These are phyloP conservation scores for Drymodes brunneopygia DNA, from an alignment of 2,113 vertebrate genomes.

Conservation along the genomic window DNA sequence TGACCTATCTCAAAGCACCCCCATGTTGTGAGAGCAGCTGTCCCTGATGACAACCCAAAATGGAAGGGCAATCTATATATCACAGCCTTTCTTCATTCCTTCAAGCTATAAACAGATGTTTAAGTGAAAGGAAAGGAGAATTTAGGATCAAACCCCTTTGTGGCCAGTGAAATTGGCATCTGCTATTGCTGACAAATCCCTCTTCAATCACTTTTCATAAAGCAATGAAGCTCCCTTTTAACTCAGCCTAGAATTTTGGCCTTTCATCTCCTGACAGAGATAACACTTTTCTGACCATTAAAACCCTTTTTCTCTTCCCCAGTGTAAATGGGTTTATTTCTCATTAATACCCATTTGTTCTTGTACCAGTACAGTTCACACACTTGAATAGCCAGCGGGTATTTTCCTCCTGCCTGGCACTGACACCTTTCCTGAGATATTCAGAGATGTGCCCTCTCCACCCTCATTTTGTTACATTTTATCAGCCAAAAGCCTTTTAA, in stretches of 20 bases:
- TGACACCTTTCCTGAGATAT: not conserved
- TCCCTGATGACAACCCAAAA: not conserved
- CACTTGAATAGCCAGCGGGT: not conserved
- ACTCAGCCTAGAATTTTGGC: not conserved
- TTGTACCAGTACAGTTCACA: not conserved
- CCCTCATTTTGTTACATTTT: not conserved
- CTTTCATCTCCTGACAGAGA: constrained; percentile 6
- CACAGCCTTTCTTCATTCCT: not conserved
- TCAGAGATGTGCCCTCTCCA: not conserved
- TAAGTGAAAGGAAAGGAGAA: not conserved
- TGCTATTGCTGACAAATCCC: not conserved
- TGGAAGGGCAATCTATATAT: not conserved
- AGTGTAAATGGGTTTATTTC: not conserved
- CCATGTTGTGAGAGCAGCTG: rapidly evolving
- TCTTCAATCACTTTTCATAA: not conserved
- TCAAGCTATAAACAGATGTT: not conserved
- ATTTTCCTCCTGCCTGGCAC: not conserved
- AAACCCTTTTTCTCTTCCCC: not conserved
- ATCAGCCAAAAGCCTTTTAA: constrained; percentile 25
- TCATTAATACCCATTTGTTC: constrained; percentile 21
- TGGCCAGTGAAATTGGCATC: not conserved
- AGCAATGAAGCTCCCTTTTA: not conserved
- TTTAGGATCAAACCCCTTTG: not conserved
- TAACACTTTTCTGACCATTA: not conserved
- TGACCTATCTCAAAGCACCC: not conserved